These are phyloP conservation scores for Psittacara wagleri DNA, from an alignment of 2,113 vertebrate species.

Conservation along the genomic window DNA sequence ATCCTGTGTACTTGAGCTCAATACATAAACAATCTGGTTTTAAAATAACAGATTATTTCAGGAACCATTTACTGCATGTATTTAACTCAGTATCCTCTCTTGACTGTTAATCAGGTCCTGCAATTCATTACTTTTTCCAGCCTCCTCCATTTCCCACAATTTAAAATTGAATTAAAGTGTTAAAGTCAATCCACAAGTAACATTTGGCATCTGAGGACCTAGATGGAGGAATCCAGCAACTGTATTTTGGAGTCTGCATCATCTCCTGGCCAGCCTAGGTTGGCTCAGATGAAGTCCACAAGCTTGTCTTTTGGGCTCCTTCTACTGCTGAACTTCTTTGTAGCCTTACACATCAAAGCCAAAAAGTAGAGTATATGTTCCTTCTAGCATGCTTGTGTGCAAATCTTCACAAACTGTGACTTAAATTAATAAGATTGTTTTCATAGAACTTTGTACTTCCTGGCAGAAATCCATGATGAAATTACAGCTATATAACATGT, in stretches of 20 bases:
- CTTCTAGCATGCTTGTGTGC: neutral
- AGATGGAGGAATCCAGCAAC: neutral
- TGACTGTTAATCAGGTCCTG: neutral
- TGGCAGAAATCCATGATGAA: neutral
- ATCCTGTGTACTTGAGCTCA: neutral
- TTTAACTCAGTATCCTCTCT: neutral
- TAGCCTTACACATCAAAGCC: neutral
- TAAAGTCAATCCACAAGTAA: neutral
- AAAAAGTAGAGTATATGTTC: neutral
- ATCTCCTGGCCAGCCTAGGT: neutral
- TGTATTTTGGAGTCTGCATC: neutral
- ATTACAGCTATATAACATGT: neutral
- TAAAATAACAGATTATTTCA: neutral
- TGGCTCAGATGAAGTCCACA: neutral
- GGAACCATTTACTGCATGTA: neutral
- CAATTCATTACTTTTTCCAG: neutral
- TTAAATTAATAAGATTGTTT: neutral
- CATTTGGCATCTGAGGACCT: neutral
- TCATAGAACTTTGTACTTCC: neutral
- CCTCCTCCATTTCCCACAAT: neutral
- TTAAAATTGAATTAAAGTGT: neutral
- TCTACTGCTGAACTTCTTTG: neutral
- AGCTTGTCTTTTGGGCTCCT: neutral
- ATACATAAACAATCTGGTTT: neutral
- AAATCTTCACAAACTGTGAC: neutral